Evolutionary conservation across 2,113 vertebrate genomes (phyloP).

Genomic region (Cebus imitator): DNA sequence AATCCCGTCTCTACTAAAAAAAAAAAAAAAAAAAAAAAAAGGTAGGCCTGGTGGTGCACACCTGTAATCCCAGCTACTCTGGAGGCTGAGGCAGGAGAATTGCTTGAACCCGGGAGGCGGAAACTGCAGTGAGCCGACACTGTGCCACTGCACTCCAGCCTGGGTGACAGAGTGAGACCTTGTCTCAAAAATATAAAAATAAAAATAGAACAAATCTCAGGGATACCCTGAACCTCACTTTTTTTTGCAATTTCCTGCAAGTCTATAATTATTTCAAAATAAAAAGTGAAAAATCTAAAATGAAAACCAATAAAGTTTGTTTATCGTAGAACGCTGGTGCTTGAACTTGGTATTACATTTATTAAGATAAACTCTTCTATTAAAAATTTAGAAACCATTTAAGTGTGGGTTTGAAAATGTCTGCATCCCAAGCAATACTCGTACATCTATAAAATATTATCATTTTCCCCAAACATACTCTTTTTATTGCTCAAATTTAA

Average conservation of each 20-base stretch:
- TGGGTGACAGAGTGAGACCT: no score
- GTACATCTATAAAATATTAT: not conserved
- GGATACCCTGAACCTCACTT: not conserved
- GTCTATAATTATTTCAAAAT: slow-evolving; percentile 3
- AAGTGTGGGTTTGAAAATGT: not conserved
- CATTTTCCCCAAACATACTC: not conserved
- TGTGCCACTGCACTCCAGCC: no score
- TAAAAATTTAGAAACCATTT: not conserved
- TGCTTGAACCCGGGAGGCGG: no score
- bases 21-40: no score
- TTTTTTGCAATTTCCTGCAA: not conserved
- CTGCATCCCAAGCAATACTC: not conserved
- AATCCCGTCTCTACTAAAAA: no score
- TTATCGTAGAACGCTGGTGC: not conserved
- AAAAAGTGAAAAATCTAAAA: not conserved
- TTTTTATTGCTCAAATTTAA: not conserved
- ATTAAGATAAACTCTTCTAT: not conserved
- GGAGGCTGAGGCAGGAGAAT: no score
- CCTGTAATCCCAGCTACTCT: no score
- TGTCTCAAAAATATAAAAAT: no score
- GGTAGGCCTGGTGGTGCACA: no score
- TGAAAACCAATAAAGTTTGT: not conserved
- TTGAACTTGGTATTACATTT: not conserved
- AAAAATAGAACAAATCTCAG: not conserved
- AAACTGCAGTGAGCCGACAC: no score